Evolutionary conservation across 2,797 vertebrate genomes (phyloP).

Genomic region (Parambassis ranga): DNA sequence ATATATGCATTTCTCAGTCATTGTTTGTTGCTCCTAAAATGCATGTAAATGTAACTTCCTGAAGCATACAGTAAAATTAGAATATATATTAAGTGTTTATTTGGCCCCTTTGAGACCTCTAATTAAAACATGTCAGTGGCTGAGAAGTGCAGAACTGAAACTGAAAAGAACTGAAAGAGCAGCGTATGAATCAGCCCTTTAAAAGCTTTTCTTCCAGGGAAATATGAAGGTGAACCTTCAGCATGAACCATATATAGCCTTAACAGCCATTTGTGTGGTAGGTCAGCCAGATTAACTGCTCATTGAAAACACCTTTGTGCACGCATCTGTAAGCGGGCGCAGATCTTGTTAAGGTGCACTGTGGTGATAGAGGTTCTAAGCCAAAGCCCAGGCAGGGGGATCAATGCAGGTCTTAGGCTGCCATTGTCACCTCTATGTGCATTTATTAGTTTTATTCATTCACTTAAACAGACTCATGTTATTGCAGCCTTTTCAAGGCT

Average conservation of each 20-base stretch:
- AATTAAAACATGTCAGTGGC: neutral
- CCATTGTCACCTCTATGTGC: constrained; percentile 25
- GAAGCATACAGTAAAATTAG: too few relatives aligned
- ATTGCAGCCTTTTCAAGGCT: neutral
- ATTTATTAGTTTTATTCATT: constrained; percentile 9
- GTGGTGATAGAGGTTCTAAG: neutral
- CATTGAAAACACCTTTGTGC: constrained; percentile 21
- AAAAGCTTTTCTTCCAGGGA: neutral
- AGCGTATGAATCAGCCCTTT: neutral
- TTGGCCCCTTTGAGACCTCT: neutral
- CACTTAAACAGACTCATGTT: neutral
- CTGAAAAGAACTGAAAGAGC: neutral
- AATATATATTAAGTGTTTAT: neutral
- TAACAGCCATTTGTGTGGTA: constrained; percentile 22
- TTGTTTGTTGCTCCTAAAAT: too few relatives aligned
- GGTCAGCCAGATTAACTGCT: constrained; percentile 31
- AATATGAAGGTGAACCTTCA: neutral
- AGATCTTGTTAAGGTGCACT: neutral
- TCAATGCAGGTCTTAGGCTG: neutral
- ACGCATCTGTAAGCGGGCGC: constrained; percentile 19
- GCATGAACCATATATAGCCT: neutral
- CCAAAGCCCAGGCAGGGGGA: too few relatives aligned
- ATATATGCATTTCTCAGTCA: too few relatives aligned
- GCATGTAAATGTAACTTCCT: too few relatives aligned
- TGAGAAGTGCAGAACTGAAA: neutral